phyloP scores from a whole-genome alignment of 2,113 vertebrate genomes.

The Gymnarchus niloticus region DNA sequence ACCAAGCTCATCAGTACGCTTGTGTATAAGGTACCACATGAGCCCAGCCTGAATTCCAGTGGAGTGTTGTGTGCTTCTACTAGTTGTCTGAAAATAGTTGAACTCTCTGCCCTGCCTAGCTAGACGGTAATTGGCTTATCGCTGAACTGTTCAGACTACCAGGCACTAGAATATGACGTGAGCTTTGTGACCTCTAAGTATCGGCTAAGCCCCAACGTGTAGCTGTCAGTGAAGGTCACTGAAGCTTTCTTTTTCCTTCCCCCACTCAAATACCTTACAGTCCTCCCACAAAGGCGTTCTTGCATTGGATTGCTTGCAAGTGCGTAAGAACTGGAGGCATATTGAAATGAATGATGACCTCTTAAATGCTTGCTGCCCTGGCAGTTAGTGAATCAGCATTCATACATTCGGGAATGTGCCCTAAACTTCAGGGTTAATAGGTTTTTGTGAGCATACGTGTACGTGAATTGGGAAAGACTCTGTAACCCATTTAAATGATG shows the following conservation, averaged over 20 bases:
- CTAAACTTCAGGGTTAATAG: neutral
- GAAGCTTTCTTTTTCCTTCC: neutral
- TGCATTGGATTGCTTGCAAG: conserved; percentile 47
- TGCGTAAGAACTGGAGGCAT: conserved; percentile 47
- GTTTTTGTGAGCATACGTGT: neutral
- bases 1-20: conserved; percentile 98
- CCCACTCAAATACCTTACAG: too few species aligned
- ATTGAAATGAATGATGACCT: conserved; percentile 31
- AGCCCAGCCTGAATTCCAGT: neutral
- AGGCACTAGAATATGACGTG: neutral
- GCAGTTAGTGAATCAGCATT: conserved; percentile 34
- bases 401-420: conserved; percentile 28
- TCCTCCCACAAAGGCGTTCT: conserved; percentile 48
- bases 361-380: conserved; percentile 26
- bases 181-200: neutral
- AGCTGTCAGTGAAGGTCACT: neutral
- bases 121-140: neutral
- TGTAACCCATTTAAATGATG: conserved; percentile 16
- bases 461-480: neutral
- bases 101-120: neutral
- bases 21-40: conserved; percentile 87
- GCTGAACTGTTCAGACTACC: neutral
- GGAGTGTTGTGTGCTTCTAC: neutral
- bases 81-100: neutral
- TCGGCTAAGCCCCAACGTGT: neutral